Base-by-base conservation (phyloP, 2,888 invertebrate genomes). In the Cerceris rybyensis region DNA sequence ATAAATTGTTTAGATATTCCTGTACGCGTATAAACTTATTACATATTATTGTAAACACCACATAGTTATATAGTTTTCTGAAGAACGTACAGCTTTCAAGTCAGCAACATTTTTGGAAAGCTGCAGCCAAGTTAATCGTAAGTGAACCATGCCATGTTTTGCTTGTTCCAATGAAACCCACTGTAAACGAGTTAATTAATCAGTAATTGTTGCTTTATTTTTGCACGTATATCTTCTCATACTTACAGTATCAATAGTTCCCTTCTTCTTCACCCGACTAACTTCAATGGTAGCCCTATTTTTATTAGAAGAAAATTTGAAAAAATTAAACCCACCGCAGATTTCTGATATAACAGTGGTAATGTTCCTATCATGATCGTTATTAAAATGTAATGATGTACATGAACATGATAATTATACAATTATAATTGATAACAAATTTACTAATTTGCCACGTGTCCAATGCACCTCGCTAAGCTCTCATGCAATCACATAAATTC, bases 161-260 rank as follows among this genome's bases (percentile, higher is more conserved):
- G 98, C 98, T 93, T 98, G 97, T 92, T 99, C 98, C 85, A 99
- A 94, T 0, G 98, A 97, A 83, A 98, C 94, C 98, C 99, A 99
- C 98, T 98, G 92, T 52, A 92, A 92, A 39, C 39, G 59, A 42
- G 50, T 7, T 0, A 9, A 14, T 42, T 39, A 60, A 66, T 42
- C 8, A 28, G 2, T 66, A 2, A n/a, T 59, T 28, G n/a, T 13
- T 14, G 17, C 11, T 46, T 54, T 14, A 42, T 13, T 63, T 57
- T 17, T 63, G 14, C 55, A 16, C 17, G 7, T 17, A 43, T 6
- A 4, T 43, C 8, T 72, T 68, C 61, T 54, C n/a, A 39, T 65
- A 93, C 94, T 94, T 92, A 96, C 96, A 87, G 95, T 94, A 91
- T 97, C 97, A 72, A 96, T 93, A 65, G 94, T 93, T 64, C 96